Base-by-base conservation (phyloP, 2,888 invertebrate species). In the Cryptus armator region DNA sequence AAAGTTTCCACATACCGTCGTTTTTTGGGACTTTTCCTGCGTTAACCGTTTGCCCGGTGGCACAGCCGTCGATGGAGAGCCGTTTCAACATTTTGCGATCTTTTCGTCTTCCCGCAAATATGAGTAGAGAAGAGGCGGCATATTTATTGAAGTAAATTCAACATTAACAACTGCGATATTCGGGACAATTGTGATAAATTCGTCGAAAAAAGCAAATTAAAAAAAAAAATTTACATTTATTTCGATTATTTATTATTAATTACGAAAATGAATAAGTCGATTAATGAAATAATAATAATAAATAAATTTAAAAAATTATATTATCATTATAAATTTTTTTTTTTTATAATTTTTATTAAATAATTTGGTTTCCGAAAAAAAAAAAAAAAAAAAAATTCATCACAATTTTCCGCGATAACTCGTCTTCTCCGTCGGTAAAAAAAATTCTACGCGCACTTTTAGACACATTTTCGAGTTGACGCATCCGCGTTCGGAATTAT, bases 1-100 rank as follows among this genome's bases (percentile, higher is more conserved):
- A 90, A 75, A 89, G 92, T 0, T 90, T 90, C 59, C 89, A 90
- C 68, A 90, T 91, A 0, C 94, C 94, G 7, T 89, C 91, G 32
- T 88, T 87, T 12, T 32, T 87, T 2, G 89, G 91, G 44, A 90
- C 92, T 6, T 94, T 94, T 88, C 94, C 94, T 12, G 93, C 92
- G 1, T 88, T 94, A 3, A 93, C 94, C 10, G 89, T 94, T 59
- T 94, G 94, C 81, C 92, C 93, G 14, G 82, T 91, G 2, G 89
- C 48, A 77, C 91, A 32, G 59, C 82, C 48, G 87, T 90, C 78
- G 46, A 87, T 7, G 53, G 83, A 59, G 81, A 89, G 67, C 44
- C 93, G 92, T 90, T 83, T 29, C 3, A 37, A 62, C 14, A 59
- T 87, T n/a, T 62, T 89, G n/a, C 16, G 80, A 14, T 75, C 29